These are phyloP conservation scores for Rhamnusium bicolor DNA, from an alignment of 2,888 invertebrate genomes.

Conservation along the genomic window DNA sequence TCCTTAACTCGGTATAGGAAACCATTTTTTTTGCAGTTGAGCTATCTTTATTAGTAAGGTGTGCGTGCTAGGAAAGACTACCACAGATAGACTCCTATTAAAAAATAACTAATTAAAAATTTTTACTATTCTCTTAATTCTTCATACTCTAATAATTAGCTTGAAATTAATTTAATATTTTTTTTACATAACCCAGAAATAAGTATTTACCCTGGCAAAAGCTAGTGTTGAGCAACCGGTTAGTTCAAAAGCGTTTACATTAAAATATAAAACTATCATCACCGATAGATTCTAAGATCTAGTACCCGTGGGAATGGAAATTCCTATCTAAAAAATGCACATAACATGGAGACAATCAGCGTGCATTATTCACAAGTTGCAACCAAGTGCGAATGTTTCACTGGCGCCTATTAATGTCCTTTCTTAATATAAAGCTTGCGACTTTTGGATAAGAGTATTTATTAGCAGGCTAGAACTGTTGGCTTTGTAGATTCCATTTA, in stretches of 20 bases:
- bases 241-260: background rate
- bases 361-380: conserved; percentile 9
- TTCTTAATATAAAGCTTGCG: background rate
- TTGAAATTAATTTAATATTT: too few relatives aligned
- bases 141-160: too few relatives aligned
- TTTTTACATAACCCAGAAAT: too few relatives aligned
- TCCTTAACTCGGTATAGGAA: too few relatives aligned
- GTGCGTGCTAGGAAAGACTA: too few relatives aligned
- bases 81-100: too few relatives aligned
- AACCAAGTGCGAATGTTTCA: conserved; percentile 3
- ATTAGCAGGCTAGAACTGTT: background rate
- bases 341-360: background rate
- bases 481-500: background rate
- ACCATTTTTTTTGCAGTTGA: too few relatives aligned
- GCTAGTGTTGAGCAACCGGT: background rate
- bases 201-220: background rate
- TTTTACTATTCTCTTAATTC: too few relatives aligned
- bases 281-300: background rate
- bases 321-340: conserved; percentile 1
- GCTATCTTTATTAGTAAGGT: too few relatives aligned
- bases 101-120: too few relatives aligned
- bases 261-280: conserved; percentile 1
- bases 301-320: conserved; percentile 1
- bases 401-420: conserved; percentile 6
- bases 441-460: conserved; percentile 10